Conservation (phyloP, 1,140 invertebrate genomes). For the Drosophila navojoa region DNA sequence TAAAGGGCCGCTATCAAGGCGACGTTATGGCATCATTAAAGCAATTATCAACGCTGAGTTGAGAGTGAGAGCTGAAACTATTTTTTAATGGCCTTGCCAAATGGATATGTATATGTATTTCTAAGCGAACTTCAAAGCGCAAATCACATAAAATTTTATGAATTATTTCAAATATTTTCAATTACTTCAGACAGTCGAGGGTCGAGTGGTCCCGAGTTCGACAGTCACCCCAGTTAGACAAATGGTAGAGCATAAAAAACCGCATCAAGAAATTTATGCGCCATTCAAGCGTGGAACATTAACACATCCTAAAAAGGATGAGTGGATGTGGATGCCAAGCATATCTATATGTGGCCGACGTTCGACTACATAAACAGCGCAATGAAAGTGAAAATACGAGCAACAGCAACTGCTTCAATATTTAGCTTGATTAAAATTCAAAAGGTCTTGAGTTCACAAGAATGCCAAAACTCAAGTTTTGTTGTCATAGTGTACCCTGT, state of each 20-base stretch:
- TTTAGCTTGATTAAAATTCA: slow-evolving; percentile 81
- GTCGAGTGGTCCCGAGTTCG: slow-evolving; percentile 44
- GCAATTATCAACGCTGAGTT: slow-evolving; percentile 73
- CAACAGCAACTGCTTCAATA: slow-evolving; percentile 62
- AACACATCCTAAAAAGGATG: slow-evolving; percentile 65
- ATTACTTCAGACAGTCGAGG: slow-evolving; percentile 52
- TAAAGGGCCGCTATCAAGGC: slow-evolving; percentile 61
- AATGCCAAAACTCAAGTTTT: slow-evolving; percentile 10
- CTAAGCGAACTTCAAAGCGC: slow-evolving; percentile 48
- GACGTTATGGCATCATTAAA: slow-evolving; percentile 79
- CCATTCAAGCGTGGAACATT: slow-evolving; percentile 76
- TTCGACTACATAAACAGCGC: slow-evolving; percentile 51
- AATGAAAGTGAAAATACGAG: slow-evolving; percentile 74
- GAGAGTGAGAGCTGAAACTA: slow-evolving; percentile 35
- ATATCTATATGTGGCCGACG: slow-evolving; percentile 19
- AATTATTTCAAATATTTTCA: slow-evolving; percentile 82
- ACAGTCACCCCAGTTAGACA: slow-evolving; percentile 54
- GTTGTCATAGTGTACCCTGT: slow-evolving; percentile 1
- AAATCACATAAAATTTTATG: slow-evolving; percentile 81
- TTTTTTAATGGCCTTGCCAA: slow-evolving; percentile 48
- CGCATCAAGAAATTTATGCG: slow-evolving; percentile 79
- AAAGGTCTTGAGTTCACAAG: slow-evolving; percentile 55
- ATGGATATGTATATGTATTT: slow-evolving; percentile 14
- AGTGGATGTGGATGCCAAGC: slow-evolving; percentile 7
- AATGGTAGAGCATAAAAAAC: slow-evolving; percentile 58